phyloP scores from a whole-genome alignment of 1,140 invertebrate genomes.

The Habropoda laboriosa region DNA sequence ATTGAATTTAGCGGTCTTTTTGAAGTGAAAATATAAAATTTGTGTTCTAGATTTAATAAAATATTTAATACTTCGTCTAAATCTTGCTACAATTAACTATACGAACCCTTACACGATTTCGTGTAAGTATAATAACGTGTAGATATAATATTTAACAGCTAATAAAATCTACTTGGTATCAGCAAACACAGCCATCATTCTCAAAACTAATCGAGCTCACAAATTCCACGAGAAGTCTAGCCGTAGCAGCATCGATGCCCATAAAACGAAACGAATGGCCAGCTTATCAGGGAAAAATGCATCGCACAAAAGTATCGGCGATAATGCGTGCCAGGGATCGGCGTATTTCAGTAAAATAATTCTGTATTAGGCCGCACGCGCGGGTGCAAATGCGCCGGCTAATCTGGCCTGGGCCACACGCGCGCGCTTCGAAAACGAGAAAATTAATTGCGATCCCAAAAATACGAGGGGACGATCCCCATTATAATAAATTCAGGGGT shows the following conservation, averaged over 20 bases:
- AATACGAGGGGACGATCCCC: slow-evolving; percentile 65
- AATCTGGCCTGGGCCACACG: slow-evolving; percentile 58
- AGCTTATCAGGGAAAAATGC: slow-evolving; percentile 38
- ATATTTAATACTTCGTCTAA: too few relatives aligned
- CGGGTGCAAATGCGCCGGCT: slow-evolving; percentile 38
- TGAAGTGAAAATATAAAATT: too few relatives aligned
- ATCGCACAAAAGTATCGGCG: slow-evolving; percentile 24
- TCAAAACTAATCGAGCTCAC: background rate
- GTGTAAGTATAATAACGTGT: background rate
- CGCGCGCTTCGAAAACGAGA: slow-evolving; percentile 56
- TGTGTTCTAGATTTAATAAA: too few relatives aligned
- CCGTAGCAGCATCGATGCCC: background rate
- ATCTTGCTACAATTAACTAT: too few relatives aligned
- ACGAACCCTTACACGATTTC: too few relatives aligned
- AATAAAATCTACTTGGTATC: background rate
- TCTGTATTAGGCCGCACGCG: slow-evolving; percentile 57
- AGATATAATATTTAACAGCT: background rate
- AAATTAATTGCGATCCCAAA: slow-evolving; percentile 71
- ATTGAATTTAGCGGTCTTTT: too few relatives aligned
- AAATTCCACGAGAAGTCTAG: background rate
- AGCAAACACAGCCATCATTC: background rate
- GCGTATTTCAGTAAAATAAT: slow-evolving; percentile 62
- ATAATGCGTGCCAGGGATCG: slow-evolving; percentile 52
- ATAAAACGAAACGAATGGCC: slow-evolving; percentile 30
- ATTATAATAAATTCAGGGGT: slow-evolving; percentile 67